phyloP scores from a whole-genome alignment of 2,113 vertebrate genomes.

The Hylia prasina region DNA sequence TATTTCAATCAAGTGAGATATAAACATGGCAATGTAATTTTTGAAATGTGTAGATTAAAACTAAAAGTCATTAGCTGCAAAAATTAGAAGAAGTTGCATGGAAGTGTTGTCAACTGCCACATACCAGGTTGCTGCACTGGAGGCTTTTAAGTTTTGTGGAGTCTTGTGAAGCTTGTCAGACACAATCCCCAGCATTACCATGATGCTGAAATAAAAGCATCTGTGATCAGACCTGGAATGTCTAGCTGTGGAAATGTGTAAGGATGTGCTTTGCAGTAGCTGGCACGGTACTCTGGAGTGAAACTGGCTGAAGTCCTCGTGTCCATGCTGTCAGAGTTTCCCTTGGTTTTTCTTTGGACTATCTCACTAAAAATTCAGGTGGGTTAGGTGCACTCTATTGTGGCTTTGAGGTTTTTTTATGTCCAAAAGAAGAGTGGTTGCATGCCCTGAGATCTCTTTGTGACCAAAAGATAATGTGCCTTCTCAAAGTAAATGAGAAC shows the following conservation, averaged over 20 bases:
- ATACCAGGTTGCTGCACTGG: neutral
- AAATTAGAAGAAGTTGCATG: neutral
- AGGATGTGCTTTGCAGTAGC: neutral
- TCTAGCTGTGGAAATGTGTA: neutral
- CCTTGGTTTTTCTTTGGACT: neutral
- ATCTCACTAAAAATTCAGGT: neutral
- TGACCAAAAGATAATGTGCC: neutral
- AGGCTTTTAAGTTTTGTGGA: neutral
- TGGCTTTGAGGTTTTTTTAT: neutral
- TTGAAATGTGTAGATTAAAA: neutral
- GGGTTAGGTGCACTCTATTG: neutral
- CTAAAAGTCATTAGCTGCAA: neutral
- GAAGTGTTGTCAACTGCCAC: accelerated
- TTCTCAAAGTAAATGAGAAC: neutral
- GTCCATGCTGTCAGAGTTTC: neutral
- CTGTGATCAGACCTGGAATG: neutral
- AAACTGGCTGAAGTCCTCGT: neutral
- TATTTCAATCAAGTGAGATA: neutral
- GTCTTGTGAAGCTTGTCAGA: neutral
- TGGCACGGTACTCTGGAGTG: neutral
- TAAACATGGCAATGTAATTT: neutral
- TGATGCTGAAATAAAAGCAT: neutral
- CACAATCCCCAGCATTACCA: neutral
- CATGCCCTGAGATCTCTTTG: neutral
- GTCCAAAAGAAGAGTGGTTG: neutral